Percentiles rank a stretch among this genome's conserved stretches.
Conservation (phyloP, 2,113 vertebrate species). For the Serilophus lunatus region DNA sequence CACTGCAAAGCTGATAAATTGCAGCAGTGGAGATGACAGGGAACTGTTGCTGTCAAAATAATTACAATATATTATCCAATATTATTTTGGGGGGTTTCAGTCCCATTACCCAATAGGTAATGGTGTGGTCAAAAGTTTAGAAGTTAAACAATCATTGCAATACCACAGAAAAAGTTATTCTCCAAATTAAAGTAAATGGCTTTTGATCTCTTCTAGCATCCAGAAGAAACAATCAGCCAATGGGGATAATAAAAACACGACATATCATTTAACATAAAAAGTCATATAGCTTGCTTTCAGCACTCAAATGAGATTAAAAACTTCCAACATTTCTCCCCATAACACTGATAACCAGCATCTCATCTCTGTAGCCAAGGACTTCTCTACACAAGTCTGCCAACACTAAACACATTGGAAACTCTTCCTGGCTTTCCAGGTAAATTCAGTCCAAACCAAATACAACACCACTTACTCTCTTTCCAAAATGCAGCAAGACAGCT, state of each 20-base stretch:
- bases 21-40: background rate
- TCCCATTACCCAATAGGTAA: background rate
- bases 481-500: background rate
- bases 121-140: background rate
- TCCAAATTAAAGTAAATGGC: slow-evolving; percentile 22
- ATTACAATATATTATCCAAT: background rate
- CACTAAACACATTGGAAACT: background rate
- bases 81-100: background rate
- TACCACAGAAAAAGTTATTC: background rate
- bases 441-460: background rate
- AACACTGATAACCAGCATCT: background rate
- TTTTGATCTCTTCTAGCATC: slow-evolving; percentile 12
- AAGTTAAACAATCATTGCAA: background rate
- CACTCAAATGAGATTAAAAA: background rate
- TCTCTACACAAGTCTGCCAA: background rate
- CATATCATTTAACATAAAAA: background rate
- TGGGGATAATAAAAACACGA: background rate
- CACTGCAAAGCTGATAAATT: background rate
- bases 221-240: slow-evolving; percentile 15
- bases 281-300: background rate
- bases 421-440: background rate
- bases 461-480: background rate
- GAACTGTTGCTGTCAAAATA: background rate
- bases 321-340: background rate
- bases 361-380: background rate